A percentile compares a stretch with the other conserved stretches of the same genome.
Evolutionary conservation across 2,113 vertebrate genomes (phyloP).

Genomic region (Silurus meridionalis): DNA sequence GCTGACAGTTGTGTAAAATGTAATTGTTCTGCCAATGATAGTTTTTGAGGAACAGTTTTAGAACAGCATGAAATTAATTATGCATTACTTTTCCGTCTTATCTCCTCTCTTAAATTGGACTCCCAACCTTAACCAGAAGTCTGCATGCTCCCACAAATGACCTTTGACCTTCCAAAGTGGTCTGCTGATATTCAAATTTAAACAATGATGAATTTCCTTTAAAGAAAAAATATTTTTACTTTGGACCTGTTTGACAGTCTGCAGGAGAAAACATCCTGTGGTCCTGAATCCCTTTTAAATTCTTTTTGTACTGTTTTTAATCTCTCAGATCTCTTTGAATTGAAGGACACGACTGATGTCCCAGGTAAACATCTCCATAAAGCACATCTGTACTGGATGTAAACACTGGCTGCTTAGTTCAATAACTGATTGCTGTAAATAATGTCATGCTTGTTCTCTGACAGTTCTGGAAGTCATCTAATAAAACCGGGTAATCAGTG

Average conservation of each 20-base stretch:
- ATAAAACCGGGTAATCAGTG: neutral
- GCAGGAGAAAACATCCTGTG: conserved; percentile 5
- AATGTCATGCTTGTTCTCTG: neutral
- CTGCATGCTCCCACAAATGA: conserved; percentile 45
- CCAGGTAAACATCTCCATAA: conserved; percentile 33
- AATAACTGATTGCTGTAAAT: conserved; percentile 29
- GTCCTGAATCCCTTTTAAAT: conserved; percentile 10
- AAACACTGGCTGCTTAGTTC: conserved; percentile 3
- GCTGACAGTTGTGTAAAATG: neutral
- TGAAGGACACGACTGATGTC: conserved; percentile 18
- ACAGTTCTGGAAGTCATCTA: neutral
- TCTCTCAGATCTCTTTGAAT: conserved; percentile 30
- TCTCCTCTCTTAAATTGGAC: neutral
- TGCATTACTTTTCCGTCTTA: neutral
- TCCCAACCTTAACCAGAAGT: conserved; percentile 10
- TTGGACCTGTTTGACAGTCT: neutral
- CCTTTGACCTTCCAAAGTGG: conserved; percentile 50
- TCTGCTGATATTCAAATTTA: neutral
- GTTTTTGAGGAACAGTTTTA: neutral
- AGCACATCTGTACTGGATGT: conserved; percentile 17
- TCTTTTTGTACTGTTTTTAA: conserved; percentile 29
- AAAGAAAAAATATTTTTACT: neutral
- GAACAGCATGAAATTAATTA: conserved; percentile 23
- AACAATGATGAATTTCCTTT: neutral
- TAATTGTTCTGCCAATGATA: neutral